phyloP scores from a whole-genome alignment of 2,797 vertebrate genomes.

The Myotis pilosus region DNA sequence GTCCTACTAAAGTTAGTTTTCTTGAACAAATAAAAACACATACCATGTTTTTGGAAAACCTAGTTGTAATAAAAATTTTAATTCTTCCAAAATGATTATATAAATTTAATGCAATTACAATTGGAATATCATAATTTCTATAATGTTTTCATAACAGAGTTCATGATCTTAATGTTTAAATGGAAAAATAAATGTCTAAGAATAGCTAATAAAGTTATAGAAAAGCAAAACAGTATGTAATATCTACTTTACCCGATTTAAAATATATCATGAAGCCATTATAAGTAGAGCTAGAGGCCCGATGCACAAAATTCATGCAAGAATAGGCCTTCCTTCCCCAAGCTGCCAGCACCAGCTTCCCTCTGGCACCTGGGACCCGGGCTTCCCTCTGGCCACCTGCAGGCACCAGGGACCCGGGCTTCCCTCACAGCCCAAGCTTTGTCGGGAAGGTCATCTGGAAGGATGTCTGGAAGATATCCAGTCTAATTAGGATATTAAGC shows the following conservation, averaged over 20 bases:
- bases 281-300: background rate
- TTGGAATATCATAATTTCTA: background rate
- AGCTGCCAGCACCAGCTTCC: too few relatives aligned
- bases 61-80: slow-evolving; percentile 1
- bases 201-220: background rate
- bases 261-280: background rate
- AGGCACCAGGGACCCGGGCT: too few relatives aligned
- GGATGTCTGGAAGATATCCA: too few relatives aligned
- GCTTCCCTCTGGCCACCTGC: too few relatives aligned
- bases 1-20: background rate
- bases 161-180: background rate
- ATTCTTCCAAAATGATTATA: slow-evolving; percentile 19
- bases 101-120: slow-evolving; percentile 4
- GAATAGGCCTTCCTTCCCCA: too few relatives aligned
- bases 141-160: slow-evolving; percentile 14
- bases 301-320: too few relatives aligned
- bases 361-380: too few relatives aligned
- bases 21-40: background rate
- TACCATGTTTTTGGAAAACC: background rate
- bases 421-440: too few relatives aligned
- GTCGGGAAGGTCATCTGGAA: too few relatives aligned
- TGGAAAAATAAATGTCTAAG: background rate
- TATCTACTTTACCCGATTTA: background rate
- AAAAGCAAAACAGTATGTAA: background rate
- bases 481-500: too few relatives aligned